phyloP scores from a whole-genome alignment of 2,797 vertebrate genomes.

The Hippoglossus hippoglossus region DNA sequence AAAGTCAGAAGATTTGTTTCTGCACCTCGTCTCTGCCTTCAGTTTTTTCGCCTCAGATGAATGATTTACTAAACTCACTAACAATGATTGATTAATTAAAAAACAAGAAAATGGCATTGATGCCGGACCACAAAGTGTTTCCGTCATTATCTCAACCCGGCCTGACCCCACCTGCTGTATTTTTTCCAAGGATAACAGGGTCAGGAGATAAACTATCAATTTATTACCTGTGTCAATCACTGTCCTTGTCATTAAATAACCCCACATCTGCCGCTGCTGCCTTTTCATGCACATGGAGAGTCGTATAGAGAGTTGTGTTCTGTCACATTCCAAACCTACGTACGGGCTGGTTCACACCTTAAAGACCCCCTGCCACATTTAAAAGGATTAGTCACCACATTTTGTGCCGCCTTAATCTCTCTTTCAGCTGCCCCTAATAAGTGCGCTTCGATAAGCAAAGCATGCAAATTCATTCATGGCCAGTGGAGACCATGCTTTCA shows the following conservation, averaged over 20 bases:
- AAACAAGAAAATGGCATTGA: constrained; percentile 23
- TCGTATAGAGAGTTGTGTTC: constrained; percentile 37
- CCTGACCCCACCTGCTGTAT: constrained; percentile 67
- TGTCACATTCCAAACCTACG: constrained; percentile 70
- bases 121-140: constrained; percentile 53
- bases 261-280: constrained; percentile 39
- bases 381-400: constrained; percentile 90
- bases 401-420: constrained; percentile 89
- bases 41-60: constrained; percentile 1
- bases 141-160: constrained; percentile 50
- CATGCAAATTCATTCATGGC: constrained; percentile 90
- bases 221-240: constrained; percentile 75
- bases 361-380: constrained; percentile 86
- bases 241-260: constrained; percentile 68
- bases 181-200: constrained; percentile 75
- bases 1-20: constrained; percentile 28
- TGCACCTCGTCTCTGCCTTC: not conserved
- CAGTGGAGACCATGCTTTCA: constrained; percentile 83
- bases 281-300: constrained; percentile 21
- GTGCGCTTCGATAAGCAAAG: constrained; percentile 86
- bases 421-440: constrained; percentile 89
- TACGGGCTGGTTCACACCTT: constrained; percentile 79
- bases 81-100: constrained; percentile 14
- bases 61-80: constrained; percentile 35
- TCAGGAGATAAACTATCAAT: constrained; percentile 76